Percentiles rank a stretch among this genome's conserved stretches.
Conservation (phyloP, 1,140 invertebrate genomes). For the Drosophila burlai region DNA sequence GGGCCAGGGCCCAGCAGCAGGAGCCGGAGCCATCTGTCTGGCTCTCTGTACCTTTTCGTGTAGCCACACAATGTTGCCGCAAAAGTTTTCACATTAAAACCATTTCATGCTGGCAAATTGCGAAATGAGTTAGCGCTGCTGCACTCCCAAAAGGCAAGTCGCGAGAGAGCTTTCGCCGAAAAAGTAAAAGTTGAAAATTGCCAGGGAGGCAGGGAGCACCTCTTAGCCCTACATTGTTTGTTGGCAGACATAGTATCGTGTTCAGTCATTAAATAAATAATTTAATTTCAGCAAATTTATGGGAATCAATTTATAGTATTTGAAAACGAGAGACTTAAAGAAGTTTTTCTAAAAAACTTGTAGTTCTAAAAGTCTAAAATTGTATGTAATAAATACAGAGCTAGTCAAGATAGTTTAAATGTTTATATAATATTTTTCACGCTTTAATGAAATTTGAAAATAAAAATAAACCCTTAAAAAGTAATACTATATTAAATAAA, state of each 20-base stretch:
- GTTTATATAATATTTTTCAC: too few relatives aligned
- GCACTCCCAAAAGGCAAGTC: constrained; percentile 13
- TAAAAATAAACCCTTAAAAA: neutral
- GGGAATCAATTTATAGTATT: constrained; percentile 21
- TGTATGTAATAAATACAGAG: too few relatives aligned
- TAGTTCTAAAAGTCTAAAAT: neutral
- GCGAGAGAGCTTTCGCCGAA: constrained; percentile 1
- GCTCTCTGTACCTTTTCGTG: constrained; percentile 36
- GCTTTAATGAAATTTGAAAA: too few relatives aligned
- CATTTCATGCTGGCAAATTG: constrained; percentile 76
- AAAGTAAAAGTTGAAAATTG: constrained; percentile 42
- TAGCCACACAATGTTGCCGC: constrained; percentile 59
- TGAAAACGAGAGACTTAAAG: neutral
- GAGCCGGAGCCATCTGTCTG: constrained; percentile 45
- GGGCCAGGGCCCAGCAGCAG: constrained; percentile 8
- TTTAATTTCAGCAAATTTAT: constrained; percentile 25
- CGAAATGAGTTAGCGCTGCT: constrained; percentile 68
- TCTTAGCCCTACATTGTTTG: constrained; percentile 32
- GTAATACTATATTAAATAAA: neutral
- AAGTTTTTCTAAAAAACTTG: neutral
- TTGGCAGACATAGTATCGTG: constrained; percentile 6
- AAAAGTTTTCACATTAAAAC: constrained; percentile 82
- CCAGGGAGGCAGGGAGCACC: neutral
- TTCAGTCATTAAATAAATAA: constrained; percentile 26
- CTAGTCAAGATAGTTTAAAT: too few relatives aligned